Base-by-base conservation (phyloP, 1,140 invertebrate species). In the Neodiprion pinetum region DNA sequence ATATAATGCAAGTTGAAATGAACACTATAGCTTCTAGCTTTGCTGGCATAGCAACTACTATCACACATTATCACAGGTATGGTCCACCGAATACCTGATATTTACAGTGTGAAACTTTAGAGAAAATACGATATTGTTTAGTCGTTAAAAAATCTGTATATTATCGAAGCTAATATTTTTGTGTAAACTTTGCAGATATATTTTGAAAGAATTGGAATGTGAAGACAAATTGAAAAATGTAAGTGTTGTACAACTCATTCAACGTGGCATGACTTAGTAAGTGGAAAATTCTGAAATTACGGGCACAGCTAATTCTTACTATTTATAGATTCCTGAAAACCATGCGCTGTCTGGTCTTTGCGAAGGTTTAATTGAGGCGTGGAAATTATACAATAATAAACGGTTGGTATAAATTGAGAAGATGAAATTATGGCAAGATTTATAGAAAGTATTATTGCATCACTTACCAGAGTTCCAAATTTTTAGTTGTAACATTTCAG, bases 21-120 rank as follows among this genome's bases (percentile, higher is more conserved):
- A 94, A 94, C 86, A 94, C 93, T 78, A 90, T 94, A 78, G 93
- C 93, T 66, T 91, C 93, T 78, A 93, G 93, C 88, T 93, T 94
- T 84, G 93, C 91, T 78, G 97, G 96, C 90, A 91, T 98, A 77
- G 95, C 95, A 76, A 93, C 95, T 67, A 89, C 91, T 78, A 93
- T 94, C 9, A 81, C 78, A 9, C 53, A 9, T 14, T 61, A 61
- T 17, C 53, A 61, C 53, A 61, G 53, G 53, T 61, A 61, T 61
- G 28, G 28, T 40, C 28, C 28, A 40, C 28, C 28, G 28, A 40
- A 40, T 40, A 40, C 2, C 28, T 40, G 28, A 61, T 14, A 9
- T 14, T 17, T n/a, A 12, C 53, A 61, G 28, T 40, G 5, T 40
- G 28, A 40, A 3, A 40, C 28, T 40, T 40, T 2, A 5, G 28